Evolutionary conservation across 1,140 invertebrate species (phyloP).

Genomic region (Drosophila kurseongensis): DNA sequence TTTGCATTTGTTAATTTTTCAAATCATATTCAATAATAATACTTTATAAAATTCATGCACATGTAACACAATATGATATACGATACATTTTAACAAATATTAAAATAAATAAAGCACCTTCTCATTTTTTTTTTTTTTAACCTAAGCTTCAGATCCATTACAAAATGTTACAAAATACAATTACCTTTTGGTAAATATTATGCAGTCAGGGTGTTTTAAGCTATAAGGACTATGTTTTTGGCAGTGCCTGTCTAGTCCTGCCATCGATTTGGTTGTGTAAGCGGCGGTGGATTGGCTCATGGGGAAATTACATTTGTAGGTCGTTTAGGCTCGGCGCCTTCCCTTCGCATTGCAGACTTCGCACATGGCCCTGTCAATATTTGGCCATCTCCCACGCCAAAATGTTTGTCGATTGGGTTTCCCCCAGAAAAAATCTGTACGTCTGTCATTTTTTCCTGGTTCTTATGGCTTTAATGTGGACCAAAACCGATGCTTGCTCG

Average conservation of each 20-base stretch:
- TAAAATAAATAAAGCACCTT: too few species aligned
- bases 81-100: too few species aligned
- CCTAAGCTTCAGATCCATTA: too few species aligned
- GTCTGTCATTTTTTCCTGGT: conserved; percentile 36
- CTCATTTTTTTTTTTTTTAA: too few species aligned
- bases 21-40: too few species aligned
- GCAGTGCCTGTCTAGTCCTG: conserved; percentile 12
- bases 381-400: conserved; percentile 38
- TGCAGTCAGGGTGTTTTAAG: too few species aligned
- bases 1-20: too few species aligned
- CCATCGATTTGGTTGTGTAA: conserved; percentile 39
- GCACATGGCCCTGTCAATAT: conserved; percentile 52
- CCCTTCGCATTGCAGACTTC: background rate
- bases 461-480: conserved; percentile 50
- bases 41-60: too few species aligned
- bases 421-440: conserved; percentile 12
- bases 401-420: conserved; percentile 33
- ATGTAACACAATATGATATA: too few species aligned
- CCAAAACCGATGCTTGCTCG: conserved; percentile 15
- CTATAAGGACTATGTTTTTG: background rate
- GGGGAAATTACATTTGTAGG: conserved; percentile 57
- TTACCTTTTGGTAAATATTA: too few species aligned
- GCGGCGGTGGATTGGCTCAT: conserved; percentile 23
- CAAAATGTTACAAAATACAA: too few species aligned
- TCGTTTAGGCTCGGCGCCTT: conserved; percentile 29